Evolutionary conservation across 1,140 invertebrate species (phyloP).

Genomic region (Listronotus bonariensis): DNA sequence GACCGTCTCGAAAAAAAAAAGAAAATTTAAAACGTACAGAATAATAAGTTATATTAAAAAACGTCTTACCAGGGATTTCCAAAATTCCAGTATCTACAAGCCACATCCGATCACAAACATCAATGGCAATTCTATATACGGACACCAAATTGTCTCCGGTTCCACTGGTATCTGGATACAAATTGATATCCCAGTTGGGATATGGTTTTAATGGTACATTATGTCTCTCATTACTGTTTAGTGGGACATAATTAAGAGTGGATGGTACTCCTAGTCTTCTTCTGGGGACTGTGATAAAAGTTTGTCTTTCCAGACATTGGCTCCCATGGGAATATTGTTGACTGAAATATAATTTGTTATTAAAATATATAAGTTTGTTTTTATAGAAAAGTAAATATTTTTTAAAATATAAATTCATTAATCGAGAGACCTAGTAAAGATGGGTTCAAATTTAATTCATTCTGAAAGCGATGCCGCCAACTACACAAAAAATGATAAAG

Average conservation of each 20-base stretch:
- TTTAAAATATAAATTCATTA: no score
- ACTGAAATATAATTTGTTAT: slow-evolving; percentile 50
- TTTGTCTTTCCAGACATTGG: slow-evolving; percentile 67
- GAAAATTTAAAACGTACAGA: no score
- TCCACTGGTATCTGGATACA: slow-evolving; percentile 54
- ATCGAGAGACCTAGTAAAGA: no score
- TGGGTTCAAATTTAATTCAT: no score
- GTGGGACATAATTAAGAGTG: slow-evolving; percentile 68
- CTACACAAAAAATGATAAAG: no score
- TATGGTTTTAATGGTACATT: slow-evolving; percentile 64
- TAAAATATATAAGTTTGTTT: no score
- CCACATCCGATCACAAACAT: slow-evolving; percentile 73
- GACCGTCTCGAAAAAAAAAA: no score
- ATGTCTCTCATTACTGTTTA: slow-evolving; percentile 52
- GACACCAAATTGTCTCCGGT: slow-evolving; percentile 60
- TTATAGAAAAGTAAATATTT: no score
- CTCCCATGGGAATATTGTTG: slow-evolving; percentile 76
- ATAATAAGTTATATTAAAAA: no score
- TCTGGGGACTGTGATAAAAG: slow-evolving; percentile 75
- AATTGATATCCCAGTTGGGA: slow-evolving; percentile 64
- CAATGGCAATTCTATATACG: slow-evolving; percentile 69
- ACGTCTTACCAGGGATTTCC: slow-evolving; percentile 56
- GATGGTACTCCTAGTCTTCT: slow-evolving; percentile 69
- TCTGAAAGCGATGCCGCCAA: no score
- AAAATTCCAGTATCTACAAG: slow-evolving; percentile 71